A percentile compares a stretch with the other conserved stretches of the same genome.
phyloP scores from a whole-genome alignment of 1,140 invertebrate genomes.

The Drosophila suzukii region DNA sequence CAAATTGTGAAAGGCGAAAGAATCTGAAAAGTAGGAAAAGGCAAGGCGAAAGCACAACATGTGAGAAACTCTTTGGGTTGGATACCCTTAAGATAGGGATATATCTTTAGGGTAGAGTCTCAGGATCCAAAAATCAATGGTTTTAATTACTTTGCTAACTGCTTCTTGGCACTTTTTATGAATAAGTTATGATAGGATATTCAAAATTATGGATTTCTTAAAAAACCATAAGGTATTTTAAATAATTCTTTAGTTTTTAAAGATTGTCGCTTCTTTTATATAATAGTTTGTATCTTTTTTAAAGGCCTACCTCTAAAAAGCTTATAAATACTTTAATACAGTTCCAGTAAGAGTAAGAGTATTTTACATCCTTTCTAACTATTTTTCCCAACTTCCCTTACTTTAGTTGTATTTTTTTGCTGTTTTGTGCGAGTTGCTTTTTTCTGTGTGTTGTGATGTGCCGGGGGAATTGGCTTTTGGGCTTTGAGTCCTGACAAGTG shows the following conservation, averaged over 20 bases:
- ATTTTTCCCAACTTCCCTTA: neutral
- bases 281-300: too few species aligned
- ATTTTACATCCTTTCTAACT: neutral
- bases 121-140: too few species aligned
- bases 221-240: too few species aligned
- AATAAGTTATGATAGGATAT: too few species aligned
- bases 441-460: conserved; percentile 27
- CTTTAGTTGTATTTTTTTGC: conserved; percentile 7
- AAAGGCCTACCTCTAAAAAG: too few species aligned
- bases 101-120: neutral
- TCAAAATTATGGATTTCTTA: too few species aligned
- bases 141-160: neutral
- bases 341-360: neutral
- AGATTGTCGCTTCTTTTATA: neutral
- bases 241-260: neutral
- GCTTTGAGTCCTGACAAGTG: conserved; percentile 42
- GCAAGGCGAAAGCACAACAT: conserved; percentile 27
- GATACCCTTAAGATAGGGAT: neutral
- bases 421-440: conserved; percentile 14
- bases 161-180: too few species aligned
- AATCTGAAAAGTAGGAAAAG: conserved; percentile 20
- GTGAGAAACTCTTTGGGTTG: conserved; percentile 12
- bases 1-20: conserved; percentile 17
- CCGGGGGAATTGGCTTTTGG: conserved; percentile 53
- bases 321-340: too few species aligned